phyloP scores from a whole-genome alignment of 2,888 invertebrate species.

The Drosophila meridionalis region DNA sequence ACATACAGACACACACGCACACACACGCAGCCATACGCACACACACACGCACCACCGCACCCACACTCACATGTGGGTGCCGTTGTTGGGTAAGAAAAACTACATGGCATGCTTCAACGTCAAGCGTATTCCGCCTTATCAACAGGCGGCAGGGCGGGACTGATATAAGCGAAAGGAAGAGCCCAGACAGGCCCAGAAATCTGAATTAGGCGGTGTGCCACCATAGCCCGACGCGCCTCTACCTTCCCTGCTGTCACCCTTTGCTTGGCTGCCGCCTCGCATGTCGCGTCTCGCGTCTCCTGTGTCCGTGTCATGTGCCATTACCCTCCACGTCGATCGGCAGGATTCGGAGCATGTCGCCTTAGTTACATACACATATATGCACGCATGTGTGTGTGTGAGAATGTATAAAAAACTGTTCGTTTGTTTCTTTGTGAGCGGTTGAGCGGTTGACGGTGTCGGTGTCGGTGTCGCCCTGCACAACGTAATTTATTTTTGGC shows the following conservation, averaged over 20 bases:
- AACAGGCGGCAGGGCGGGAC: slow-evolving; percentile 61
- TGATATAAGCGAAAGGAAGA: slow-evolving; percentile 44
- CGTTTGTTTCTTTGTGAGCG: slow-evolving; percentile 50
- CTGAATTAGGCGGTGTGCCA: slow-evolving; percentile 52
- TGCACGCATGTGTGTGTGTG: not conserved
- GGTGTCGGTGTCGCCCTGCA: slow-evolving; percentile 50
- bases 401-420: slow-evolving; percentile 26
- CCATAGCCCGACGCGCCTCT: slow-evolving; percentile 9
- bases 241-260: not conserved
- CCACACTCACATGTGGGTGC: slow-evolving; percentile 34
- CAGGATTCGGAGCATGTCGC: slow-evolving; percentile 46
- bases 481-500: slow-evolving; percentile 71
- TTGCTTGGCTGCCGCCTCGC: not conserved
- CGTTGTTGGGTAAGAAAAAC: slow-evolving; percentile 62
- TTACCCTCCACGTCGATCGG: slow-evolving; percentile 55
- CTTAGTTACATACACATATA: slow-evolving; percentile 8
- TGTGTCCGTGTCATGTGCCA: slow-evolving; percentile 23
- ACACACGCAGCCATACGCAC: not conserved
- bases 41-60: slow-evolving; percentile 5
- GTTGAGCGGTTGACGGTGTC: slow-evolving; percentile 29
- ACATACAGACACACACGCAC: not conserved
- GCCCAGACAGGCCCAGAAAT: slow-evolving; percentile 48
- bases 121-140: slow-evolving; percentile 52
- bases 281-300: slow-evolving; percentile 6
- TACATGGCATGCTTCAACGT: slow-evolving; percentile 68